Evolutionary conservation across 1,140 invertebrate species (phyloP), one percentile per base, ranked within the genome.

Genomic region (Contarinia nasturtii): DNA sequence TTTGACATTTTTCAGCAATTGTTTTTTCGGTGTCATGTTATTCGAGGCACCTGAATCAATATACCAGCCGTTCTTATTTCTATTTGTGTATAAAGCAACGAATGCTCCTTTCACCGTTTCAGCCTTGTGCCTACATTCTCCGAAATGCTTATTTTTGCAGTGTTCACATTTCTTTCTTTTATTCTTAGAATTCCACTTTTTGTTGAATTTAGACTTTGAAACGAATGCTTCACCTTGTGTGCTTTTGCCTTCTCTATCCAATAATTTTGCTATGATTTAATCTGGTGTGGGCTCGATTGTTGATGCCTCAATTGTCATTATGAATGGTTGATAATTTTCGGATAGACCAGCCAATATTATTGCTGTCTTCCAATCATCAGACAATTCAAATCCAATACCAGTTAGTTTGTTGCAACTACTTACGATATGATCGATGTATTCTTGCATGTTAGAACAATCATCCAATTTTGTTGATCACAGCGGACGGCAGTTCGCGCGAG

Each of bases 311-410:
- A 64, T 53, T 5, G 50, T 58, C 59, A 64, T 63, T 8, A 64
- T 58, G 56, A 64, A 60, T 1, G 62, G 61, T 20, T 38, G 33
- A 53, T 47, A 65, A 46, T 54, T 52, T 43, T 61, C 55, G 11
- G 58, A 46, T 20, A 64, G 51, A 22, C 61, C 63, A 0, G 60
- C 56, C 21, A 64, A 49, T n/a, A 64, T 20, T 10, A 64, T 44
- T 3, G 57, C 49, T 27, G 55, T 60, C 18, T 62, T 54, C 57
- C 55, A 63, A 44, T 66, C 56, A 41, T 63, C 59, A 21, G 17
- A 27, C 2, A 52, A 19, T 17, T 47, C 34, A 33, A 52, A 48
- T 7, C 22, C 40, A 10, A 34, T 40, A 7, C 20, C 33, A 14
- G n/a, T 48, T 14, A 48, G 15, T 33, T 48, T 48, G 19, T 34